These are phyloP conservation scores for Ypsolopha scabrella DNA, from an alignment of 2,888 invertebrate genomes.

Conservation along the genomic window DNA sequence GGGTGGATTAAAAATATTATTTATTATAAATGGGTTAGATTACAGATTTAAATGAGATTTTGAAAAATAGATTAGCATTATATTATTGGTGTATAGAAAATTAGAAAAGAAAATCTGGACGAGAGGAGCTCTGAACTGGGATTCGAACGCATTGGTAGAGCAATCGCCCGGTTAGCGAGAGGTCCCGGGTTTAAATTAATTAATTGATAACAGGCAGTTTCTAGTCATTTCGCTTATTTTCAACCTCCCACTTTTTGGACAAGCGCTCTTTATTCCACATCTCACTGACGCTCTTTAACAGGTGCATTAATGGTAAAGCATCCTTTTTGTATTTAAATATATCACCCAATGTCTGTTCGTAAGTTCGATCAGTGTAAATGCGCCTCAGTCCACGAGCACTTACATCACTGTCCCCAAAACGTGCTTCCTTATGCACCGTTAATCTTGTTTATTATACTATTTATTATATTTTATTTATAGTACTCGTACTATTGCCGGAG, in stretches of 20 bases:
- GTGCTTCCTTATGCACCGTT: slow-evolving; percentile 63
- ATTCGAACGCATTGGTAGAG: too few relatives aligned
- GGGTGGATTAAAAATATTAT: slow-evolving; percentile 1
- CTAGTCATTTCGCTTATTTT: too few relatives aligned
- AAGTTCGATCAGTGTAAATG: slow-evolving; percentile 25
- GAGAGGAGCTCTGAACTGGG: too few relatives aligned
- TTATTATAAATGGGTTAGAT: not conserved
- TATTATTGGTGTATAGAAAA: not conserved
- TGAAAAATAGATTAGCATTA: not conserved
- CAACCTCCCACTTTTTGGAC: not conserved
- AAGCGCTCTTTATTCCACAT: not conserved
- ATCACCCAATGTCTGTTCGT: not conserved
- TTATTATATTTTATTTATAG: slow-evolving; percentile 30
- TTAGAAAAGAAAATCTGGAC: too few relatives aligned
- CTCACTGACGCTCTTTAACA: not conserved
- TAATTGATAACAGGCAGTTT: too few relatives aligned
- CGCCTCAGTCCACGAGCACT: slow-evolving; percentile 32
- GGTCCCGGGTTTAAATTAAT: too few relatives aligned
- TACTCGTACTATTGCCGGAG: not conserved
- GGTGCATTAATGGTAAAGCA: not conserved
- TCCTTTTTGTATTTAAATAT: not conserved
- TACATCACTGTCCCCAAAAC: slow-evolving; percentile 59
- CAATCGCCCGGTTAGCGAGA: too few relatives aligned
- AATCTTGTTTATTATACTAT: slow-evolving; percentile 66
- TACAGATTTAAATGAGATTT: not conserved